Evolutionary conservation across 2,113 vertebrate species (phyloP), one percentile per base, ranked within the genome.

Genomic region (Megalops atlanticus): DNA sequence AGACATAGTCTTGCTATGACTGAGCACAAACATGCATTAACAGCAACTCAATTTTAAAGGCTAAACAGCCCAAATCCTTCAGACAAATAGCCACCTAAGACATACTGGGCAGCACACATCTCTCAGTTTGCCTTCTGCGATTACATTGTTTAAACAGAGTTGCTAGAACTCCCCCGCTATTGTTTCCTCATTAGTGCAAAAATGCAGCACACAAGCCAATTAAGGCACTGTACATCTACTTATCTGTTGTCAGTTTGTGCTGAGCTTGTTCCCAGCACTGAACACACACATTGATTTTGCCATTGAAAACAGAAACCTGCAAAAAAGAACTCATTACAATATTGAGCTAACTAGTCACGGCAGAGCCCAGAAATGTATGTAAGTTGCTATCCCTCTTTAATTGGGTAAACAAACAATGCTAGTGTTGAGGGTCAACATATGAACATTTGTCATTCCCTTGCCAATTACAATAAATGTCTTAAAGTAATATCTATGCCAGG

Each of bases 171-270:
- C 83, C 90, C 86, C 87, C 89, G 91, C 89, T 89, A 88, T 84
- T 81, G 85, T 78, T 87, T 85, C 83, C 89, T 89, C 90, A 94
- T 94, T 94, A 94, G 91, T 80, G 78, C 90, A 93, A 94, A 80
- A 73, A 95, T 92, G 90, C 92, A 93, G 92, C 93, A 89, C 90
- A 92, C 89, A 93, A 91, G 92, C 91, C 93, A 94, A 94, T 95
- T 95, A 94, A 90, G 92, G 91, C 90, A 87, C 90, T 87, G 83
- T 83, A 87, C 91, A 89, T 88, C 91, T 90, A 92, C 93, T 94
- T 93, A 95, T 94, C 93, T 93, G 86, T 79, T 88, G 92, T 91
- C 93, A 94, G 89, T 93, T 92, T 91, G 85, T 83, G 81, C 54
- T 84, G 90, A 93, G 92, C 91, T 88, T 91, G 91, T 93, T 92